Conservation (phyloP, 2,113 vertebrate genomes). For the Nothobranchius furzeri region DNA sequence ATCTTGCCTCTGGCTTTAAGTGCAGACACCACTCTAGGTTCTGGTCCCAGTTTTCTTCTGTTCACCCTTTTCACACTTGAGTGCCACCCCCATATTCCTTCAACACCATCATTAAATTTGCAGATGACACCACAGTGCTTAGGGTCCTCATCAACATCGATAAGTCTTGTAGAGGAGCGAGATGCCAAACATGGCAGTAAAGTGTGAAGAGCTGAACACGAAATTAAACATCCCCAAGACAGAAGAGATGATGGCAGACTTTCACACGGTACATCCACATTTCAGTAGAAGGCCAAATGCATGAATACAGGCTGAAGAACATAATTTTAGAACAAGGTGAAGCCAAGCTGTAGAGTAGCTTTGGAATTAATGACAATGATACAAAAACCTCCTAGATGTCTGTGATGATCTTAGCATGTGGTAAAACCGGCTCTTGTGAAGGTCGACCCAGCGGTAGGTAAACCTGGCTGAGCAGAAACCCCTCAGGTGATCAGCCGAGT, state of each 20-base stretch:
- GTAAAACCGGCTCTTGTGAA: too few relatives aligned
- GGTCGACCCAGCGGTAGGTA: too few relatives aligned
- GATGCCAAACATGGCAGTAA: background rate
- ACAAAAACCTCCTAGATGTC: too few relatives aligned
- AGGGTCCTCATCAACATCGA: background rate
- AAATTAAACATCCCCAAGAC: background rate
- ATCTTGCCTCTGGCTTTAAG: background rate
- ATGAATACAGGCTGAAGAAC: too few relatives aligned
- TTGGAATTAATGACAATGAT: too few relatives aligned
- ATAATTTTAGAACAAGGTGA: too few relatives aligned
- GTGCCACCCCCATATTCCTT: background rate
- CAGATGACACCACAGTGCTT: background rate
- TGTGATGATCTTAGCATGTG: too few relatives aligned
- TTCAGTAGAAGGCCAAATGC: background rate
- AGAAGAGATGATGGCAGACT: background rate
- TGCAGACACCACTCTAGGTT: background rate
- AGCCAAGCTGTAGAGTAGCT: background rate
- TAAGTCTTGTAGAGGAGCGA: background rate
- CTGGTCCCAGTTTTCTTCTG: background rate
- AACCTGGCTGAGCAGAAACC: too few relatives aligned
- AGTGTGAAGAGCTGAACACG: background rate
- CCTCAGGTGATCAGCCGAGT: too few relatives aligned
- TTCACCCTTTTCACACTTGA: slow-evolving; percentile 2
- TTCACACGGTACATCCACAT: background rate
- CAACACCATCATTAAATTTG: background rate